Evolutionary conservation across 2,888 invertebrate species (phyloP).

Genomic region (Eupithecia exiguata): DNA sequence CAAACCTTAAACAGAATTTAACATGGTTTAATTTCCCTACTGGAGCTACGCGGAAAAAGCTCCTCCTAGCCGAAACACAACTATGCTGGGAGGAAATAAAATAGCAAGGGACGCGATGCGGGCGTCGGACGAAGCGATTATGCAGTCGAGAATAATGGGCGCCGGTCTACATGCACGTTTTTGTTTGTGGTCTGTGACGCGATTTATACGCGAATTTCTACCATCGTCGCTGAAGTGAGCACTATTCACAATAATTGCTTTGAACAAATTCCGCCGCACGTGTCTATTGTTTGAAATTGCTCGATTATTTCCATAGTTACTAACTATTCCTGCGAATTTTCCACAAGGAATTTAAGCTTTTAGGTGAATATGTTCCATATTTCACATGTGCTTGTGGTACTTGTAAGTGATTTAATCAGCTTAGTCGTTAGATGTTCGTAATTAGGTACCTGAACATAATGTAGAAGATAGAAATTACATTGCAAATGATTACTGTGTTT

Average conservation of each 20-base stretch:
- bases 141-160: slow-evolving; percentile 84
- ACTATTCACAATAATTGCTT: slow-evolving; percentile 83
- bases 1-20: slow-evolving; percentile 81
- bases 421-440: not conserved
- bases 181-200: slow-evolving; percentile 84
- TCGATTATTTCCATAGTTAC: slow-evolving; percentile 23
- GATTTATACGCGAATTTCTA: slow-evolving; percentile 83
- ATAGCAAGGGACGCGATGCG: slow-evolving; percentile 83
- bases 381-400: slow-evolving; percentile 1
- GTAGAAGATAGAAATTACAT: not conserved
- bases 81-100: slow-evolving; percentile 82
- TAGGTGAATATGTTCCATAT: slow-evolving; percentile 12
- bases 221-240: slow-evolving; percentile 81
- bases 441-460: not conserved
- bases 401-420: not conserved
- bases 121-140: slow-evolving; percentile 84
- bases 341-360: slow-evolving; percentile 10
- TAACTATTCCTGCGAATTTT: slow-evolving; percentile 21
- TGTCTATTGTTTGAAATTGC: slow-evolving; percentile 64
- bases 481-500: not conserved
- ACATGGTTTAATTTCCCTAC: slow-evolving; percentile 82
- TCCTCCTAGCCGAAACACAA: slow-evolving; percentile 79
- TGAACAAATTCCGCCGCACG: slow-evolving; percentile 74
- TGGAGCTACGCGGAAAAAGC: slow-evolving; percentile 70
- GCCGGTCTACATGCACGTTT: slow-evolving; percentile 83